These are phyloP conservation scores for Musca domestica DNA, from an alignment of 1,140 invertebrate species.

Conservation along the genomic window DNA sequence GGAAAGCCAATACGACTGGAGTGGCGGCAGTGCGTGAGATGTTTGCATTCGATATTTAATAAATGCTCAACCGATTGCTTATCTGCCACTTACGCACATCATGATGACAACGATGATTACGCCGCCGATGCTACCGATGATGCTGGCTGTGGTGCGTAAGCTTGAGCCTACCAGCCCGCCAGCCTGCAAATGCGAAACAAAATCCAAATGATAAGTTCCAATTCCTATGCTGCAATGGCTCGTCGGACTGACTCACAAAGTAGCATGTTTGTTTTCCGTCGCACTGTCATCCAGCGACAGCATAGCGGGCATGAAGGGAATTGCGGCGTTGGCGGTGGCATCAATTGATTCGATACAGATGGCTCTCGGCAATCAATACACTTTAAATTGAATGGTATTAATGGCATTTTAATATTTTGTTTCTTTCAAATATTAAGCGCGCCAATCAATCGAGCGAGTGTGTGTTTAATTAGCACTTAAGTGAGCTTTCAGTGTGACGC, in stretches of 20 bases:
- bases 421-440: background rate
- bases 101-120: background rate
- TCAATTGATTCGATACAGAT: slow-evolving; percentile 5
- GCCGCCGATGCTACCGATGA: background rate
- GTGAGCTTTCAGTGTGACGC: background rate
- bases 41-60: slow-evolving; percentile 20
- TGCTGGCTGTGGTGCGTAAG: background rate
- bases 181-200: too few relatives aligned
- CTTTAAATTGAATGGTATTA: slow-evolving; percentile 6
- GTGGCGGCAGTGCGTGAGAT: slow-evolving; percentile 1
- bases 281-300: too few relatives aligned
- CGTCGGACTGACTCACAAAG: too few relatives aligned
- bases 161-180: too few relatives aligned
- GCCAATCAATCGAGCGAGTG: slow-evolving; percentile 1
- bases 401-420: slow-evolving; percentile 4
- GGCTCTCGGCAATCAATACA: slow-evolving; percentile 10
- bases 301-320: too few relatives aligned
- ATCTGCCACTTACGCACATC: slow-evolving; percentile 18
- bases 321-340: too few relatives aligned
- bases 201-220: too few relatives aligned
- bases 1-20: too few relatives aligned
- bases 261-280: too few relatives aligned
- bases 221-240: too few relatives aligned
- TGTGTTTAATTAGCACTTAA: slow-evolving; percentile 2
- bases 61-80: slow-evolving; percentile 13